Evolutionary conservation across 2,888 invertebrate species (phyloP).

Genomic region (Cepaea hortensis): DNA sequence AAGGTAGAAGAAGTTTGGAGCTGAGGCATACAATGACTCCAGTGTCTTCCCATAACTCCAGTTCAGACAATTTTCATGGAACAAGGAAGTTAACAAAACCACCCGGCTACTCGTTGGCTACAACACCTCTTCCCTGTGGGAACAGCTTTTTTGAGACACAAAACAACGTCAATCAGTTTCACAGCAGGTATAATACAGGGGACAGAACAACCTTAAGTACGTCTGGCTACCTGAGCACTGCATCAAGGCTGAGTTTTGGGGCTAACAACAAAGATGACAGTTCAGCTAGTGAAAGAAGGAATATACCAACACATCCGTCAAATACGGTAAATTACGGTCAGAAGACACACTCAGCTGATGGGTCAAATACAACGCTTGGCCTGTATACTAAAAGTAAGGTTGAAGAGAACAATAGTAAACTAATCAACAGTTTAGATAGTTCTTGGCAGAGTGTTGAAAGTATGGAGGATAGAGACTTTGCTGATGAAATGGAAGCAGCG

Average conservation of each 20-base stretch:
- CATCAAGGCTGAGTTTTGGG: neutral
- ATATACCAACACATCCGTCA: neutral
- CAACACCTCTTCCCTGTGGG: slow-evolving; percentile 59
- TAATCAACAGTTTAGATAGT: neutral
- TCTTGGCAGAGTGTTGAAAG: neutral
- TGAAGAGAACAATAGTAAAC: neutral
- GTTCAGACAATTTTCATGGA: neutral
- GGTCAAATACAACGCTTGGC: neutral
- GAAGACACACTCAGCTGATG: neutral
- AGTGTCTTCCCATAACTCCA: neutral
- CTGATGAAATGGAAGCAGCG: slow-evolving; percentile 45
- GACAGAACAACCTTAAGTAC: neutral
- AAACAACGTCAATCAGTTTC: slow-evolving; percentile 18
- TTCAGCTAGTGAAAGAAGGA: neutral
- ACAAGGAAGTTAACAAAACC: slow-evolving; percentile 39
- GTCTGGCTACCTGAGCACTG: neutral
- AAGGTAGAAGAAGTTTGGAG: neutral
- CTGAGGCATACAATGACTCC: slow-evolving; percentile 6
- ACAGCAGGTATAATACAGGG: neutral
- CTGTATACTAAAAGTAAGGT: neutral
- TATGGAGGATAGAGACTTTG: slow-evolving; percentile 32
- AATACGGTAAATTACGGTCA: neutral
- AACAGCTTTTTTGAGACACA: slow-evolving; percentile 72
- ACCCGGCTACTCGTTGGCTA: neutral
- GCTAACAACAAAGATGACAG: neutral